phyloP scores from a whole-genome alignment of 1,140 invertebrate genomes.

The Papilio dardanus region DNA sequence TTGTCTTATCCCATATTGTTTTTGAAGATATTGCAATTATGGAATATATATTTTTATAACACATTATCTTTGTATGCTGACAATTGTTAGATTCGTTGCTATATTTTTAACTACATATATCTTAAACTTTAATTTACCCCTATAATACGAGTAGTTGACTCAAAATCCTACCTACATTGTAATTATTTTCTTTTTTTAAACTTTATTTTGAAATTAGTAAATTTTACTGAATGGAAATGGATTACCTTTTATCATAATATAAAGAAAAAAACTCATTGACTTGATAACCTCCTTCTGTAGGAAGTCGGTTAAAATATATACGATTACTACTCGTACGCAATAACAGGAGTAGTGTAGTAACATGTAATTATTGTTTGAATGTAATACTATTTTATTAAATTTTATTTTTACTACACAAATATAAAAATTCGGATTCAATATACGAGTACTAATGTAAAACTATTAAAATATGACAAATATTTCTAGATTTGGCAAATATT shows the following conservation, averaged over 20 bases:
- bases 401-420: no score
- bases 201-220: no score
- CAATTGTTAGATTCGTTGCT: background rate
- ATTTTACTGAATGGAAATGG: no score
- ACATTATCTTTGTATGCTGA: background rate
- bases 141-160: background rate
- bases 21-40: background rate
- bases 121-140: background rate
- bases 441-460: no score
- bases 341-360: no score
- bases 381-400: background rate
- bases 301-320: background rate
- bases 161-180: background rate
- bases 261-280: no score
- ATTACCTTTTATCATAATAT: no score
- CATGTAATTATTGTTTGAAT: no score
- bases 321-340: no score
- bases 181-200: background rate
- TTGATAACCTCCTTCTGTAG: no score
- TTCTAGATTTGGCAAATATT: background rate
- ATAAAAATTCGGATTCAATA: background rate
- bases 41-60: no score
- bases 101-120: background rate
- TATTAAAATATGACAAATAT: background rate
- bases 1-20: background rate